These are phyloP conservation scores for Lethocerus indicus DNA, from an alignment of 1,140 invertebrate species.

Conservation along the genomic window DNA sequence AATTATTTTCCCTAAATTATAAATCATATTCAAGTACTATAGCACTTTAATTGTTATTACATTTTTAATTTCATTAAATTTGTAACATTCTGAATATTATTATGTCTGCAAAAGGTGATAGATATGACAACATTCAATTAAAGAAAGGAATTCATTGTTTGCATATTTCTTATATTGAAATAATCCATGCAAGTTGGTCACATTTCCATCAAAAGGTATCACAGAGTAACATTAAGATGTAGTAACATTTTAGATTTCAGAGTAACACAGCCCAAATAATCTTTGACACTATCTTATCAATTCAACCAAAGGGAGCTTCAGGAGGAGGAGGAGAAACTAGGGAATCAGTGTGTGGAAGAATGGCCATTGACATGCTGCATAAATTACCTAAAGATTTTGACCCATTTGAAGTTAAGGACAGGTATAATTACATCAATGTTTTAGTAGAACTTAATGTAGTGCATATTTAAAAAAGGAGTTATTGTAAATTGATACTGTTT, in stretches of 20 bases:
- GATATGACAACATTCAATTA: neutral
- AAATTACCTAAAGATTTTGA: conserved; percentile 55
- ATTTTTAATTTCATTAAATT: too few relatives aligned
- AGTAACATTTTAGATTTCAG: conserved; percentile 38
- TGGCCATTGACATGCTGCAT: conserved; percentile 46
- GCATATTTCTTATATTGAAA: neutral
- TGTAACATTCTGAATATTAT: too few relatives aligned
- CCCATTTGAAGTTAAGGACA: conserved; percentile 45
- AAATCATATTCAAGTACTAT: too few relatives aligned
- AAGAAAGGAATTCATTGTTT: neutral
- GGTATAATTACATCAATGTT: too few relatives aligned
- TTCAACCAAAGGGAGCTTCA: conserved; percentile 62
- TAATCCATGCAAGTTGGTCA: too few relatives aligned
- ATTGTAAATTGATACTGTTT: too few relatives aligned
- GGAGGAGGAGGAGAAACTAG: conserved; percentile 44
- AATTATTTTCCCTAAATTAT: too few relatives aligned
- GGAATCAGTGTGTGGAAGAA: conserved; percentile 40
- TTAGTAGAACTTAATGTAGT: too few relatives aligned
- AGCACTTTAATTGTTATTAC: too few relatives aligned
- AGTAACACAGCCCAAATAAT: conserved; percentile 53
- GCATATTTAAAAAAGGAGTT: too few relatives aligned
- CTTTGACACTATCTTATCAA: conserved; percentile 57
- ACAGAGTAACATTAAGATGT: neutral
- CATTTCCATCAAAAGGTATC: too few relatives aligned
- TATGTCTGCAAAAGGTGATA: too few relatives aligned